These are phyloP conservation scores for Drosophila jambulina DNA, from an alignment of 1,140 invertebrate species.

Conservation along the genomic window DNA sequence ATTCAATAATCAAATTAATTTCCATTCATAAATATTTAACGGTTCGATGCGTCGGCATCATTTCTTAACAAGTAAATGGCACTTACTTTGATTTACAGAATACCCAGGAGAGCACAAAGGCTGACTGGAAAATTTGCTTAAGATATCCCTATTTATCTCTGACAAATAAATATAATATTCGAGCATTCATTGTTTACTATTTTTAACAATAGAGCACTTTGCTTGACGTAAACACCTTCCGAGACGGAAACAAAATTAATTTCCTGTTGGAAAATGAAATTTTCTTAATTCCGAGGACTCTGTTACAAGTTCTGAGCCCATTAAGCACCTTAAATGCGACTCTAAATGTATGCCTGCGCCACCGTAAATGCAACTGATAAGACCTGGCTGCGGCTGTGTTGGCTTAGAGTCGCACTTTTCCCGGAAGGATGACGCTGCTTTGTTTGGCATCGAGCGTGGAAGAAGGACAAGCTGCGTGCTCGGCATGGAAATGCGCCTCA, in stretches of 20 bases:
- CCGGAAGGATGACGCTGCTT: conserved; percentile 31
- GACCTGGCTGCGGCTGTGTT: conserved; percentile 17
- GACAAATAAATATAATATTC: background rate
- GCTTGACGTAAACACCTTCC: background rate
- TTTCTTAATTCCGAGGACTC: background rate
- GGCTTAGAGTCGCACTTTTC: conserved; percentile 43
- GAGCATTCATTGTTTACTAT: background rate
- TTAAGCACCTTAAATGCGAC: conserved; percentile 16
- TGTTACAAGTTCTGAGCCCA: background rate
- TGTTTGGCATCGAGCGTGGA: conserved; percentile 46
- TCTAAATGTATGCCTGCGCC: conserved; percentile 18
- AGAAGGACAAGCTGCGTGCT: conserved; percentile 47
- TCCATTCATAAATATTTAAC: conserved; percentile 11
- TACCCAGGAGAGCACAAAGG: background rate
- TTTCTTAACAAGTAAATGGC: background rate
- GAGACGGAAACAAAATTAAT: conserved; percentile 32
- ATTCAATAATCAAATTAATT: conserved; percentile 12
- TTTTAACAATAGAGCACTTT: background rate
- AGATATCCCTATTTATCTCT: background rate
- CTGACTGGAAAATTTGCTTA: background rate
- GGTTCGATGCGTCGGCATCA: background rate
- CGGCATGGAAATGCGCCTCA: conserved; percentile 65
- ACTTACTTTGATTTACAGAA: background rate
- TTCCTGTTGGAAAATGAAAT: conserved; percentile 36
- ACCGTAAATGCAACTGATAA: conserved; percentile 45